Evolutionary conservation across 2,113 vertebrate species (phyloP).

Genomic region (Otus sunia): DNA sequence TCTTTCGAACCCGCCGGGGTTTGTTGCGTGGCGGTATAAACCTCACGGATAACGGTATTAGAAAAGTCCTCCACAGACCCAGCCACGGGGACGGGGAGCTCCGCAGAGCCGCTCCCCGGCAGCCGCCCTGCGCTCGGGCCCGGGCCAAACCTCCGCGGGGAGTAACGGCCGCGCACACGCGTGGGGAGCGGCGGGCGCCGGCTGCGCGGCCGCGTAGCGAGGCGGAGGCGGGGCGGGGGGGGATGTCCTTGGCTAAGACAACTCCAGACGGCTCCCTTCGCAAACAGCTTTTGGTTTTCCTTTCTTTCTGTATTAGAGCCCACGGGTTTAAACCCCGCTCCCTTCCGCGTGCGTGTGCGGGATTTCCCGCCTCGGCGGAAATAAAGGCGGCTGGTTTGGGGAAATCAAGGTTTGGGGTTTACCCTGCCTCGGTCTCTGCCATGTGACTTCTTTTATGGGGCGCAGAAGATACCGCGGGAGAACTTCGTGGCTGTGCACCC

Average conservation of each 20-base stretch:
- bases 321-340: not conserved
- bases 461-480: not conserved
- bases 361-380: not conserved
- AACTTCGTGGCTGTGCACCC: no score
- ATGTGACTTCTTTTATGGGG: not conserved
- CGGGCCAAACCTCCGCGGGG: not conserved
- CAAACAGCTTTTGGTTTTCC: not conserved
- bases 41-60: not conserved
- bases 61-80: fast-evolving
- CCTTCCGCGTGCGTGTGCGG: not conserved
- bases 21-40: not conserved
- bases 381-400: not conserved
- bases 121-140: not conserved
- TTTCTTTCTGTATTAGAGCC: not conserved
- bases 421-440: not conserved
- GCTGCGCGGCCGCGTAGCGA: not conserved
- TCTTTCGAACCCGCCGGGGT: not conserved
- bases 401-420: not conserved
- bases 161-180: not conserved
- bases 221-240: not conserved
- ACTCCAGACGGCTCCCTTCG: not conserved
- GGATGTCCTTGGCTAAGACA: not conserved
- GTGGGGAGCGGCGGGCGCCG: not conserved
- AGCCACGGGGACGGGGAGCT: fast-evolving
- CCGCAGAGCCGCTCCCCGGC: not conserved